Evolutionary conservation across 2,888 invertebrate genomes (phyloP), one percentile per base, ranked within the genome.

Genomic region (Aporophyla lueneburgensis): DNA sequence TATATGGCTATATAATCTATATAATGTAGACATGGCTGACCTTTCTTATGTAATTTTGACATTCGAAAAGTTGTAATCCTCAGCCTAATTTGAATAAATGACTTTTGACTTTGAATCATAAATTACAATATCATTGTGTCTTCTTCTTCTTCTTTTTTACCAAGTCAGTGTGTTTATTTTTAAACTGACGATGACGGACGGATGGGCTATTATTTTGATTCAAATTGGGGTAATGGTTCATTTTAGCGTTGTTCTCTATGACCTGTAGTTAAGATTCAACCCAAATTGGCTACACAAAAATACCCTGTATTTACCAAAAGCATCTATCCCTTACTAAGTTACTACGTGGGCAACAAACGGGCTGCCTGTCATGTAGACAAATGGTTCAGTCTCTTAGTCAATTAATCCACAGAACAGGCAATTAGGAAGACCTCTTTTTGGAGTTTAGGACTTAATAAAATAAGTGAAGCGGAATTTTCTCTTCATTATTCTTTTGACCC

Each of bases 321-420:
- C 5, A 33, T 49, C 3, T 71, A 53, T 21, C 24, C 16, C 16
- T 68, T 14, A 14, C 14, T 49, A 61, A 62, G 40, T 27, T 5
- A 6, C 19, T 43, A 33, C 54, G 46, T 71, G 40, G 49, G 43
- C 53, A 71, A 58, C 46, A 53, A 84, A 61, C 0, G 24, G 54
- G 21, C 21, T 3, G 49, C 5, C 67, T 65, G 51, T 71, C 63
- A 59, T 19, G 66, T 53, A 65, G 40, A 84, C 70, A 66, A 84
- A 82, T 70, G 66, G 40, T 51, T 68, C 54, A 76, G 79, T 85
- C 74, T 66, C 67, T 66, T 66, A 63, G 58, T 51, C 70, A 77
- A 86, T 87, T 80, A 75, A 86, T 74, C 63, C 53, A 63, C 53
- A 19, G 69, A 74, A 74, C 46, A 68, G 61, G 51, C 74, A 65